Evolutionary conservation across 2,797 vertebrate species (phyloP).

Genomic region (Schizothorax lantsangensis): DNA sequence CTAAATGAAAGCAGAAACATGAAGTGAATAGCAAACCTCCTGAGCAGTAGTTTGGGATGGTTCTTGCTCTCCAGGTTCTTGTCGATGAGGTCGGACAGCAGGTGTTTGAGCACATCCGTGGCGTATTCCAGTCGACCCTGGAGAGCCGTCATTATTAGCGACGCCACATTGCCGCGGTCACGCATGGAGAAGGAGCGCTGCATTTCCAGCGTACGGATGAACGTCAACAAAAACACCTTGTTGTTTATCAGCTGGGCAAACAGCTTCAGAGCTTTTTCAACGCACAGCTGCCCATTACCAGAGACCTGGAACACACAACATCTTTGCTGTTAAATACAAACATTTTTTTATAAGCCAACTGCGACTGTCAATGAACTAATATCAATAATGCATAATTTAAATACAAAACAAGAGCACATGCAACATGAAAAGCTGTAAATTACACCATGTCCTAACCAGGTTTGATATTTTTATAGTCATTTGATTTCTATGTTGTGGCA

Average conservation of each 20-base stretch:
- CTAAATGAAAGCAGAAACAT: background rate
- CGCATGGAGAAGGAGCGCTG: slow-evolving; percentile 99
- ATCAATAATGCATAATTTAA: background rate
- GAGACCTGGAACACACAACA: slow-evolving; percentile 83
- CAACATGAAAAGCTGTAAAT: background rate
- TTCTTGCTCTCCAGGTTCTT: slow-evolving; percentile 99
- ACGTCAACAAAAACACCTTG: slow-evolving; percentile 96
- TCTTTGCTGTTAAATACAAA: background rate
- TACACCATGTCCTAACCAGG: background rate
- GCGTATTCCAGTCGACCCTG: slow-evolving; percentile 95
- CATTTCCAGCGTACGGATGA: slow-evolving; percentile 94
- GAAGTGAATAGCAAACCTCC: slow-evolving; percentile 80
- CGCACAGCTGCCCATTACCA: slow-evolving; percentile 92
- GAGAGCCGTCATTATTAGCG: slow-evolving; percentile 97
- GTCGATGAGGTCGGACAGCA: slow-evolving; percentile 95
- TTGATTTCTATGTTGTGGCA: background rate
- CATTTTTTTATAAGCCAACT: background rate
- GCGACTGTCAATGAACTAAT: background rate
- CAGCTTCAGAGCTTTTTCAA: slow-evolving; percentile 96
- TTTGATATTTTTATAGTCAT: background rate
- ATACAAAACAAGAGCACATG: background rate
- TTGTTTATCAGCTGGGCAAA: slow-evolving; percentile 99
- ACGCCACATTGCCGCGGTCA: slow-evolving; percentile 96
- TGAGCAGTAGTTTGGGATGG: slow-evolving; percentile 95
- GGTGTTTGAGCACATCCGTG: slow-evolving; percentile 95